phyloP scores from a whole-genome alignment of 2,888 invertebrate genomes.

The Himalopsyche anomala region DNA sequence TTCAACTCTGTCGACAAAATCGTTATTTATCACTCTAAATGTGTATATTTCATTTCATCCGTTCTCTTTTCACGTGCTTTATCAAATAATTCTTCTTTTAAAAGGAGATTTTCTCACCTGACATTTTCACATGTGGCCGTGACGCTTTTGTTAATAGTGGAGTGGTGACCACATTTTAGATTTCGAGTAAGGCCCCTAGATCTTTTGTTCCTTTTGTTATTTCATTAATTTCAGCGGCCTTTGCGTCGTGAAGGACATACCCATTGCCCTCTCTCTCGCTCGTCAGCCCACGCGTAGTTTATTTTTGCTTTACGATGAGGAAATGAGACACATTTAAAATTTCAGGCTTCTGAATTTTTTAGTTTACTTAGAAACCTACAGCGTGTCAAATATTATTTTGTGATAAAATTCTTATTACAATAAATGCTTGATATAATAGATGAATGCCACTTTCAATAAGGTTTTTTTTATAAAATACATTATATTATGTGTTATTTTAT shows the following conservation, averaged over 20 bases:
- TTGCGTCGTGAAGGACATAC: slow-evolving; percentile 10
- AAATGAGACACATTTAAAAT: slow-evolving; percentile 8
- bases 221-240: slow-evolving; percentile 39
- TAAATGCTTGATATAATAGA: not conserved
- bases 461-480: too few species aligned
- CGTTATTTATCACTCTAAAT: slow-evolving; percentile 46
- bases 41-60: slow-evolving; percentile 47
- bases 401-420: not conserved
- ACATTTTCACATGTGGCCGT: slow-evolving; percentile 48
- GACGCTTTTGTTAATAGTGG: slow-evolving; percentile 39
- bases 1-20: slow-evolving; percentile 16
- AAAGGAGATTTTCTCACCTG: slow-evolving; percentile 49
- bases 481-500: too few species aligned
- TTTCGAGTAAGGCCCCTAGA: slow-evolving; percentile 26
- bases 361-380: not conserved
- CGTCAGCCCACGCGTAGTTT: slow-evolving; percentile 32
- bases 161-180: slow-evolving; percentile 40
- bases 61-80: slow-evolving; percentile 1
- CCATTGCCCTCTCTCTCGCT: not conserved
- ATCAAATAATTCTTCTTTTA: slow-evolving; percentile 48
- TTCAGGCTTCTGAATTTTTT: not conserved
- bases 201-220: slow-evolving; percentile 43
- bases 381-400: not conserved
- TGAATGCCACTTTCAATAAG: too few species aligned
- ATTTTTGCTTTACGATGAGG: slow-evolving; percentile 32